A percentile compares a stretch with the other conserved stretches of the same genome.
These are phyloP conservation scores for Chymomyza fuscimana DNA, from an alignment of 2,888 invertebrate species.

Conservation along the genomic window DNA sequence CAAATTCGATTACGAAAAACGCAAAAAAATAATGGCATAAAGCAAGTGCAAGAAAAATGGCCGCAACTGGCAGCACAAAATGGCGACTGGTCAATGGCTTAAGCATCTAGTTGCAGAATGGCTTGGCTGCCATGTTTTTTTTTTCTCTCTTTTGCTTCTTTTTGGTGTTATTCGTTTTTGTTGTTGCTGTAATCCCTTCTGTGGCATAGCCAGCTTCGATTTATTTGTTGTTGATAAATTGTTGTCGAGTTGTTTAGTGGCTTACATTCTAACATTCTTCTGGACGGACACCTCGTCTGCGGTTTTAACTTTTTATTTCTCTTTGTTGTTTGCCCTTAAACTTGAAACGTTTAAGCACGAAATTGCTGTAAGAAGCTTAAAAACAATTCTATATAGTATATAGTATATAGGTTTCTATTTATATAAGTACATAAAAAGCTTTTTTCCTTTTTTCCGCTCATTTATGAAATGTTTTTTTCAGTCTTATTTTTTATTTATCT, in stretches of 20 bases:
- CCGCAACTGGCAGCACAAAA: constrained; percentile 7
- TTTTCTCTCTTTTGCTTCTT: neutral
- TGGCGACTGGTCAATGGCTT: neutral
- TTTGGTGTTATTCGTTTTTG: neutral
- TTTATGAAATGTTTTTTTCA: neutral
- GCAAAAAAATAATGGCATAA: constrained; percentile 5
- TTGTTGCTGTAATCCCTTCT: constrained; percentile 26
- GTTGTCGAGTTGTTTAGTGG: constrained; percentile 44
- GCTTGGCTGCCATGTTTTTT: constrained; percentile 9
- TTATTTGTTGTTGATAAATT: constrained; percentile 38
- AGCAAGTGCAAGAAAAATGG: constrained; percentile 34
- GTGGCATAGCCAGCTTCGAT: constrained; percentile 26
- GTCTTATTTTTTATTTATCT: neutral
- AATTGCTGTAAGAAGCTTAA: neutral
- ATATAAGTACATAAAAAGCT: neutral
- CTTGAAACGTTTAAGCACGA: neutral
- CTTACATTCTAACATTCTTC: constrained; percentile 20
- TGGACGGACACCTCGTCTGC: neutral
- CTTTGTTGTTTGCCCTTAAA: neutral
- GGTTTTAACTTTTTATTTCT: neutral
- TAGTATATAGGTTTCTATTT: neutral
- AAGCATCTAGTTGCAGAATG: neutral
- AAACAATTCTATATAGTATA: neutral
- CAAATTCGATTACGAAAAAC: constrained; percentile 49
- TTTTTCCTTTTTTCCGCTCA: neutral